A percentile compares a stretch with the other conserved stretches of the same genome.
Evolutionary conservation across 2,113 vertebrate species (phyloP).

Genomic region (Peromyscus maniculatus): DNA sequence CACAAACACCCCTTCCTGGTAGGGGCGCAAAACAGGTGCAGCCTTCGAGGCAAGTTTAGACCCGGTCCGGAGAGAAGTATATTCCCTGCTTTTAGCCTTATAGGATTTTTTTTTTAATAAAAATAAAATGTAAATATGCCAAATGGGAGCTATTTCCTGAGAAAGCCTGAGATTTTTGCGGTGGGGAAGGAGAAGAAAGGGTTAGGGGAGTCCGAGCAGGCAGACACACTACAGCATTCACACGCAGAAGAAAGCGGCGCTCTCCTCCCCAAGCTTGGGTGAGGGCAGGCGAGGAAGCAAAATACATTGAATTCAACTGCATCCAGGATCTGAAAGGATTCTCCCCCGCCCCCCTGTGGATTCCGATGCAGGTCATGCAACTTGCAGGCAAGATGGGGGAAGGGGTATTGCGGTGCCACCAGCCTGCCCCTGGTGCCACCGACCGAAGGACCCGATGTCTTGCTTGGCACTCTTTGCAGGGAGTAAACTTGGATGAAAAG

Average conservation of each 20-base stretch:
- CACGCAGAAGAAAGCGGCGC: conserved; percentile 73
- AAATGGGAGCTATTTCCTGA: conserved; percentile 35
- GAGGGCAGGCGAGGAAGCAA: conserved; percentile 71
- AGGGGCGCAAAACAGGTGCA: conserved; percentile 77
- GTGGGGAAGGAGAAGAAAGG: conserved; percentile 72
- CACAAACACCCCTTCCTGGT: conserved; percentile 79
- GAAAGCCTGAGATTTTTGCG: conserved; percentile 21
- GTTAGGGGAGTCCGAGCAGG: conserved; percentile 64
- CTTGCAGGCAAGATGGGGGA: conserved; percentile 72
- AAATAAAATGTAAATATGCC: conserved; percentile 68
- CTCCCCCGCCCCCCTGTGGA: conserved; percentile 74
- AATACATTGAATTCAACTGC: conserved; percentile 74
- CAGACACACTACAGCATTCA: conserved; percentile 80
- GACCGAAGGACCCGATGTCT: conserved; percentile 28
- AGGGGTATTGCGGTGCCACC: conserved; percentile 33
- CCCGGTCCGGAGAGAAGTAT: not conserved
- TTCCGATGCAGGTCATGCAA: conserved; percentile 80
- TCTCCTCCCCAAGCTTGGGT: conserved; percentile 65
- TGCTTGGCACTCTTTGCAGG: conserved; percentile 36
- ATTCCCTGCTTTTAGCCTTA: not conserved
- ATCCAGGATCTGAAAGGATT: conserved; percentile 71
- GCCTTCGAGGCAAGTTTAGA: conserved; percentile 19
- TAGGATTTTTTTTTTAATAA: not conserved
- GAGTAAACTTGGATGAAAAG: conserved; percentile 55
- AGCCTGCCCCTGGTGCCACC: conserved; percentile 9